A percentile compares a stretch with the other conserved stretches of the same genome.
These are phyloP conservation scores for Ferdinandea cuprea DNA, from an alignment of 2,888 invertebrate genomes.

Conservation along the genomic window DNA sequence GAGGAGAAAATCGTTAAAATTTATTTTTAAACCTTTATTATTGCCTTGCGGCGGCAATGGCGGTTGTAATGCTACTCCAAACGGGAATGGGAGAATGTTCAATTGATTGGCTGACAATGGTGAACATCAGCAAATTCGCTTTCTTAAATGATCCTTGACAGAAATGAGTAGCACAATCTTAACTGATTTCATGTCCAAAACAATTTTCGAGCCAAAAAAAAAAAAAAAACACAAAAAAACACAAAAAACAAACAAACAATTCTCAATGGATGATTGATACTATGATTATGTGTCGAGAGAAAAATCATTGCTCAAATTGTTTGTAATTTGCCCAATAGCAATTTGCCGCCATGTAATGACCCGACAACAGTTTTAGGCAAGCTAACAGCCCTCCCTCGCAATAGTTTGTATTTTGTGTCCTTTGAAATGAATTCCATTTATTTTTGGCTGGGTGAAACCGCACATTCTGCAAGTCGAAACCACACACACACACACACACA, in stretches of 20 bases:
- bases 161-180: not conserved
- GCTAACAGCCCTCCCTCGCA: not conserved
- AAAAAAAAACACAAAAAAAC: not conserved
- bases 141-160: constrained; percentile 21
- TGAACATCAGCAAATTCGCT: constrained; percentile 27
- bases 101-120: constrained; percentile 34
- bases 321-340: constrained; percentile 6
- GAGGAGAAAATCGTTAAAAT: constrained; percentile 34
- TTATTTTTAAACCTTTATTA: constrained; percentile 45
- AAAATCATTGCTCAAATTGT: constrained; percentile 16
- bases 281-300: constrained; percentile 37
- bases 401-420: not conserved
- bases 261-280: constrained; percentile 57
- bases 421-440: constrained; percentile 21
- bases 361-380: not conserved
- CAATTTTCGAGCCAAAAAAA: not conserved
- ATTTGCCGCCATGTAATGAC: constrained; percentile 19
- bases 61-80: not conserved
- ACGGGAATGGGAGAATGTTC: not conserved
- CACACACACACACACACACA: not conserved
- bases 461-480: constrained; percentile 51
- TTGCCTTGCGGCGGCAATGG: not conserved
- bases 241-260: too few relatives aligned
- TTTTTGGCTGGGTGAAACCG: constrained; percentile 27
- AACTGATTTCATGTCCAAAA: not conserved